phyloP scores from a whole-genome alignment of 2,113 vertebrate species.

The Loxodonta africana region DNA sequence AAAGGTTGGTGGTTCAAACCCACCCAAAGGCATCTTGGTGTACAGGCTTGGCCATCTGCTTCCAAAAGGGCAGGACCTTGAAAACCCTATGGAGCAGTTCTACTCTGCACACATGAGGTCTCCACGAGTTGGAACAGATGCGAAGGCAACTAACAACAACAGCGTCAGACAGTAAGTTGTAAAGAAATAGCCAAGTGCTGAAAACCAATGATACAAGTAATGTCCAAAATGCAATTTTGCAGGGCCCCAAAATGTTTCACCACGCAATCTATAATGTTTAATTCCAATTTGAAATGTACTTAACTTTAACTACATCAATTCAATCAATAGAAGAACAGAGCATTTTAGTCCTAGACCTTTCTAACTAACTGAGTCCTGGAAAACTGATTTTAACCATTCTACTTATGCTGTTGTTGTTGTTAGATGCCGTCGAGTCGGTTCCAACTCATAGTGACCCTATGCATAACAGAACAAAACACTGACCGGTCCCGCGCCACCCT shows the following conservation, averaged over 20 bases:
- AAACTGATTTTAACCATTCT: neutral
- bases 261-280: neutral
- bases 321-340: neutral
- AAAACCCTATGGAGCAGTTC: too few species aligned
- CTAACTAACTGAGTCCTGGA: neutral
- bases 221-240: neutral
- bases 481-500: too few species aligned
- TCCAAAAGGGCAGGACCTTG: too few species aligned
- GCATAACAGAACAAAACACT: too few species aligned
- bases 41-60: too few species aligned
- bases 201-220: neutral
- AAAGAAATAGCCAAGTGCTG: neutral
- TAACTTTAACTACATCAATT: slow-evolving; percentile 39
- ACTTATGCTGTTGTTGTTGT: too few species aligned
- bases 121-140: neutral
- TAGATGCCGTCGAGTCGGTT: too few species aligned
- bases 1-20: neutral
- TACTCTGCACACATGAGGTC: too few species aligned
- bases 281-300: neutral
- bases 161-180: neutral
- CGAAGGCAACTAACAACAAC: neutral
- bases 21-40: too few species aligned
- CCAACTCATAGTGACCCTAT: too few species aligned
- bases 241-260: neutral
- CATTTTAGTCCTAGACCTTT: neutral